Base-by-base conservation (phyloP, 2,797 vertebrate genomes). In the Heterohyrax brucei region DNA sequence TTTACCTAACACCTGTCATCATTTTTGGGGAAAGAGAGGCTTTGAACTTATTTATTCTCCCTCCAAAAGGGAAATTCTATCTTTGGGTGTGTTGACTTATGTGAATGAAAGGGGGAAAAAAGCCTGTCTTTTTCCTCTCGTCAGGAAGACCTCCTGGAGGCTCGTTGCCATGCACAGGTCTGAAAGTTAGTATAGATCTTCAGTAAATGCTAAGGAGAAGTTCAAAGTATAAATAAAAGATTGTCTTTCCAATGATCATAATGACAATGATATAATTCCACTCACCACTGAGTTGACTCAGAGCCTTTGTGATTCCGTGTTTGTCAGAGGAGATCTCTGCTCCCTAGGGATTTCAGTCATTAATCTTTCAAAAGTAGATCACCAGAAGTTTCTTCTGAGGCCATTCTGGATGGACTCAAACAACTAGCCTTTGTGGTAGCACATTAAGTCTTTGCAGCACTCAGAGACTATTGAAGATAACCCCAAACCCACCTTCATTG, bases 111-210 rank as follows among this genome's bases (percentile, higher is more conserved):
- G 70, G 18, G 70, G 83, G 83, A 56, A 56, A 56, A 16, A 56
- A 56, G 18, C 10, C 53, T 56, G 13, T 56, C 10, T 56, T 56
- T 90, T 90, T 56, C 33, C 53, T 16, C 6, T 84, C 9, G 2
- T 61, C 70, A 76, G 22, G 1, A 85, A 72, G 12, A 28, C 50
- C 19, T 39, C 24, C 50, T 30, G 48, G 46, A 28, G 16, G 13
- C 48, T 72, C 91, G 44, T 85, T 81, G 72, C 10, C 5, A 26
- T 68, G 62, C 1, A 79, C 2, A 82, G 5, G 30, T 24, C 46
- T 62, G 64, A 79, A 87, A 68, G 50, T 78, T 95, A 84, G 72
- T 94, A 93, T 75, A 7, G 1, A n/a, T 73, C 56, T 85, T 91
- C n/a, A 75, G 9, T 81, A 18, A 53, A 79, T 62, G 21, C 12